These are phyloP conservation scores for Synergus itoensis DNA, from an alignment of 2,888 invertebrate species.

Conservation along the genomic window DNA sequence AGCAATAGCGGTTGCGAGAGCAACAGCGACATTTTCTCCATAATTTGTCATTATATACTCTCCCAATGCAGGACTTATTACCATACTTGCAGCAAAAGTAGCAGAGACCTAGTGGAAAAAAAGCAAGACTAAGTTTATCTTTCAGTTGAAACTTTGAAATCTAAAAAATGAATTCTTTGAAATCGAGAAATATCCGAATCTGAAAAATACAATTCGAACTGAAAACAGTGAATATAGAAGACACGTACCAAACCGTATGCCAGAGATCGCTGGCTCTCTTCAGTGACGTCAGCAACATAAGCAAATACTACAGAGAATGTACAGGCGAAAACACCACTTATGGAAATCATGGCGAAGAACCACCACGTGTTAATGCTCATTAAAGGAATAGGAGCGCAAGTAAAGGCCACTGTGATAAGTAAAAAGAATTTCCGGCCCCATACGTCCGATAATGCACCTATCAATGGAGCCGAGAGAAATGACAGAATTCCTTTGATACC, in stretches of 20 bases:
- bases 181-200: not conserved
- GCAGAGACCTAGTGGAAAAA: slow-evolving; percentile 85
- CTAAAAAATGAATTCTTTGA: not conserved
- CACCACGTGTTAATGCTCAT: slow-evolving; percentile 99
- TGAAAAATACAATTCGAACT: not conserved
- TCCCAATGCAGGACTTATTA: slow-evolving; percentile 98
- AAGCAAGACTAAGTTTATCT: not conserved
- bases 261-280: slow-evolving; percentile 95
- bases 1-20: slow-evolving; percentile 96
- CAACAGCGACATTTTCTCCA: slow-evolving; percentile 86
- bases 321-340: slow-evolving; percentile 99
- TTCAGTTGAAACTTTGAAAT: not conserved
- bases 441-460: slow-evolving; percentile 98
- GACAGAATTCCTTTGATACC: slow-evolving; percentile 98
- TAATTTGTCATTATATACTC: slow-evolving; percentile 92
- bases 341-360: slow-evolving; percentile 99
- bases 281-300: slow-evolving; percentile 99
- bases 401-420: slow-evolving; percentile 98
- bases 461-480: slow-evolving; percentile 97
- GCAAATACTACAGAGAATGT: slow-evolving; percentile 99
- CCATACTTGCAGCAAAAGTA: slow-evolving; percentile 99
- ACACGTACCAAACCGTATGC: slow-evolving; percentile 93
- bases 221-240: not conserved
- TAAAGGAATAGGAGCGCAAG: slow-evolving; percentile 98
- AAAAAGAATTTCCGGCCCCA: slow-evolving; percentile 99